Base-by-base conservation (phyloP, 2,888 invertebrate species). In the Eurytoma adleriae region DNA sequence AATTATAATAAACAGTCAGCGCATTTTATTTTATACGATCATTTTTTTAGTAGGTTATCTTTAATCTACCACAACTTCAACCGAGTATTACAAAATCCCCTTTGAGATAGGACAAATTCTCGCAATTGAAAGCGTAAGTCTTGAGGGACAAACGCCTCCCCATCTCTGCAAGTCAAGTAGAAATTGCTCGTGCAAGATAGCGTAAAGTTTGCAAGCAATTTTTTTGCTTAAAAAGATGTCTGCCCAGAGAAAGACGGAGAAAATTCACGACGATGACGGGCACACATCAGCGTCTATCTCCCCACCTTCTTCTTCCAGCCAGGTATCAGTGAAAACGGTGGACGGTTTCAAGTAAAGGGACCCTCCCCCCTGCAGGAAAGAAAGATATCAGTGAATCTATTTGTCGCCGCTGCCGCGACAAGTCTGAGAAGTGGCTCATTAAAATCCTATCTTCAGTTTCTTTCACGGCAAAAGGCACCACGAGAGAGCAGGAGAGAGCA, bases 341-440 rank as follows among this genome's bases (percentile, higher is more conserved):
- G 50, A 57, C 70, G 66, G 78, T 70, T 81, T 40, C 59, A 64
- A 72, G 80, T 50, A 61, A 27, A 69, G 64, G n/a, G 48, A 40
- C 20, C 24, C 7, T 18, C 18, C 40, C 40, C 67, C 12, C 18
- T 3, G 27, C 14, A 52, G 13, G 70, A 75, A 70, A 81, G 82
- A 85, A 84, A 83, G 86, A 86, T 88, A 89, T 89, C 88, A 88
- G 88, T 76, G 88, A 87, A 89, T 89, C 88, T 88, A 89, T 89
- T 88, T 89, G 88, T 88, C 85, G 83, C 84, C 85, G 83, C 84
- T 83, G 84, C 85, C 83, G 80, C 82, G 84, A 62, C 54, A 20
- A 72, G 71, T 75, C 85, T 81, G 82, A 82, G 84, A 84, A 88
- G 88, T 85, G 84, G 82, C 86, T 88, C 86, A 88, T 89, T 88